These are phyloP conservation scores for Pegoplata infirma DNA, from an alignment of 2,888 invertebrate genomes.

Conservation along the genomic window DNA sequence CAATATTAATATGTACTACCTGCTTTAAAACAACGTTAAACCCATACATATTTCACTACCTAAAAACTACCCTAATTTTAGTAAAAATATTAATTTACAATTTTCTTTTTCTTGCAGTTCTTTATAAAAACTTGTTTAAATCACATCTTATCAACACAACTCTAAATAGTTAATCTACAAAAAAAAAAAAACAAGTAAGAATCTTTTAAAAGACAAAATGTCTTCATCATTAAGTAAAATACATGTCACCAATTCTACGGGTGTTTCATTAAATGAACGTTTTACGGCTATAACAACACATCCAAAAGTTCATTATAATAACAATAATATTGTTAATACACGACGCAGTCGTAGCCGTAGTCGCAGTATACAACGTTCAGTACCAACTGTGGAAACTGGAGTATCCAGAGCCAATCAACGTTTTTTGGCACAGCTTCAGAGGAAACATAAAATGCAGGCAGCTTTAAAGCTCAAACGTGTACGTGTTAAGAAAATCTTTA, in stretches of 20 bases:
- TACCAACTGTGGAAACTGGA: slow-evolving; percentile 61
- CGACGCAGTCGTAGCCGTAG: slow-evolving; percentile 67
- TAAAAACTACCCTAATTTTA: background rate
- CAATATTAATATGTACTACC: too few species aligned
- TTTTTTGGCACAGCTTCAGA: slow-evolving; percentile 74
- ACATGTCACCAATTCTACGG: slow-evolving; percentile 78
- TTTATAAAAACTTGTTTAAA: background rate
- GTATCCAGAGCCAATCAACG: slow-evolving; percentile 74
- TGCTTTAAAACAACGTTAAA: too few species aligned
- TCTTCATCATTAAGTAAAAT: slow-evolving; percentile 68
- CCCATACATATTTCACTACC: too few species aligned
- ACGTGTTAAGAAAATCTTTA: slow-evolving; percentile 68
- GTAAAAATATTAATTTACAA: background rate
- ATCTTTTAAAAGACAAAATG: slow-evolving; percentile 6
- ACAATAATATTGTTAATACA: slow-evolving; percentile 41
- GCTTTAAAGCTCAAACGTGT: slow-evolving; percentile 78
- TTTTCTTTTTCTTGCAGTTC: background rate
- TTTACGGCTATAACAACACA: slow-evolving; percentile 76
- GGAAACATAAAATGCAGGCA: slow-evolving; percentile 76
- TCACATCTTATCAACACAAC: background rate
- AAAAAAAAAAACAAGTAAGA: background rate
- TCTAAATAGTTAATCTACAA: background rate
- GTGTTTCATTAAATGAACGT: slow-evolving; percentile 77
- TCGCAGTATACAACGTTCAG: slow-evolving; percentile 68
- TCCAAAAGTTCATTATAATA: slow-evolving; percentile 55